Conservation (phyloP, 1,140 invertebrate species). For the Rhynchophorus ferrugineus region DNA sequence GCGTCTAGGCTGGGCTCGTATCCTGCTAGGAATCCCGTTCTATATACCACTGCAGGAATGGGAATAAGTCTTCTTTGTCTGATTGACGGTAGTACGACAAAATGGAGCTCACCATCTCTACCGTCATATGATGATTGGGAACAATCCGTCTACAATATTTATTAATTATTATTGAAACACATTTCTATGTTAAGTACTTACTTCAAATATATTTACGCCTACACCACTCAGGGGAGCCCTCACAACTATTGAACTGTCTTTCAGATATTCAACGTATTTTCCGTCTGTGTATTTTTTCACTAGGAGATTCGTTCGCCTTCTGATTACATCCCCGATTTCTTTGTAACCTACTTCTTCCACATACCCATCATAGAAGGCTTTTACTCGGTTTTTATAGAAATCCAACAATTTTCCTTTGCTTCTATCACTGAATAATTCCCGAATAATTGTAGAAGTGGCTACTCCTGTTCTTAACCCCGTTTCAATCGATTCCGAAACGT, state of each 20-base stretch:
- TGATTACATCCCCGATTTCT: constrained; percentile 65
- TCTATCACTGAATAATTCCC: constrained; percentile 70
- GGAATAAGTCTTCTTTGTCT: constrained; percentile 69
- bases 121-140: constrained; percentile 58
- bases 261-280: constrained; percentile 66
- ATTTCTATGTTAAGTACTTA: constrained; percentile 41
- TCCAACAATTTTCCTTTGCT: constrained; percentile 68
- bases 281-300: constrained; percentile 71
- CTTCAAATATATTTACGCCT: constrained; percentile 71
- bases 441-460: constrained; percentile 64
- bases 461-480: constrained; percentile 55
- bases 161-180: too few relatives aligned
- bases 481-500: constrained; percentile 69
- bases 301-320: constrained; percentile 67
- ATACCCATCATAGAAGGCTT: constrained; percentile 76
- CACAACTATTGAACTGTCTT: constrained; percentile 58
- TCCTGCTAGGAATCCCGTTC: constrained; percentile 65
- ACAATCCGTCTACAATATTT: constrained; percentile 62
- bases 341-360: constrained; percentile 78
- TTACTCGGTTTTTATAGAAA: constrained; percentile 77
- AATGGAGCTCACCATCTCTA: constrained; percentile 75
- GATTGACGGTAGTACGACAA: constrained; percentile 69
- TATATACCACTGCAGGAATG: constrained; percentile 72
- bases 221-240: constrained; percentile 68
- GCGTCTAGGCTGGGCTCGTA: constrained; percentile 76